A percentile compares a stretch with the other conserved stretches of the same genome.
These are phyloP conservation scores for Megaptera novaeangliae DNA, from an alignment of 2,113 vertebrate species.

Conservation along the genomic window DNA sequence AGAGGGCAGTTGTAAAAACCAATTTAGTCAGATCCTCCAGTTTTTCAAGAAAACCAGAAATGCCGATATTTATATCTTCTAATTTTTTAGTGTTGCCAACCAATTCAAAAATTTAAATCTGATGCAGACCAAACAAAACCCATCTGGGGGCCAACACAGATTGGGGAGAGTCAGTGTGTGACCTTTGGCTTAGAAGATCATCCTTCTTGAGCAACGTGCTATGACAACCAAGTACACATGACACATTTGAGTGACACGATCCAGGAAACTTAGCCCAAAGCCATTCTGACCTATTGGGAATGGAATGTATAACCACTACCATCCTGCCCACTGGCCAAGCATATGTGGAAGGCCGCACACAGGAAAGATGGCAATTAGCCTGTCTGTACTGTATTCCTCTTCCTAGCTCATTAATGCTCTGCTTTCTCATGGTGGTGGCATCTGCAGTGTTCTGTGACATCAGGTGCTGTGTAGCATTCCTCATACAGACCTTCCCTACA, in stretches of 20 bases:
- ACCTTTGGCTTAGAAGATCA: conserved; percentile 46
- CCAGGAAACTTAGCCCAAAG: conserved; percentile 54
- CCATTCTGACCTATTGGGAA: conserved; percentile 36
- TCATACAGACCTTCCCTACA: not conserved
- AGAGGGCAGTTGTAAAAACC: not conserved
- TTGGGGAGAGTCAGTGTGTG: not conserved
- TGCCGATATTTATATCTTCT: not conserved
- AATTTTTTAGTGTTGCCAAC: not conserved
- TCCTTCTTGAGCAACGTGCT: conserved; percentile 19
- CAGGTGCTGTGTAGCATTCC: not conserved
- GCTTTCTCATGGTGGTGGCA: not conserved
- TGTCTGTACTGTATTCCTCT: not conserved
- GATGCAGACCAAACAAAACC: not conserved
- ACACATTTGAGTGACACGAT: not conserved
- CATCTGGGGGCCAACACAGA: not conserved
- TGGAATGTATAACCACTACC: conserved; percentile 32
- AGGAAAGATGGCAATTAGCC: not conserved
- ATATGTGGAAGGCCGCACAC: not conserved
- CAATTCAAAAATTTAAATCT: not conserved
- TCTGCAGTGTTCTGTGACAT: not conserved
- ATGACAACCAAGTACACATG: conserved; percentile 54
- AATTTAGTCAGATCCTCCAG: not conserved
- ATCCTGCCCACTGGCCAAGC: not conserved
- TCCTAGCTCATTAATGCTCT: not conserved
- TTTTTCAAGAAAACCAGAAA: not conserved